A percentile compares a stretch with the other conserved stretches of the same genome.
phyloP scores from a whole-genome alignment of 2,797 vertebrate genomes.

The Neoniphon sammara region DNA sequence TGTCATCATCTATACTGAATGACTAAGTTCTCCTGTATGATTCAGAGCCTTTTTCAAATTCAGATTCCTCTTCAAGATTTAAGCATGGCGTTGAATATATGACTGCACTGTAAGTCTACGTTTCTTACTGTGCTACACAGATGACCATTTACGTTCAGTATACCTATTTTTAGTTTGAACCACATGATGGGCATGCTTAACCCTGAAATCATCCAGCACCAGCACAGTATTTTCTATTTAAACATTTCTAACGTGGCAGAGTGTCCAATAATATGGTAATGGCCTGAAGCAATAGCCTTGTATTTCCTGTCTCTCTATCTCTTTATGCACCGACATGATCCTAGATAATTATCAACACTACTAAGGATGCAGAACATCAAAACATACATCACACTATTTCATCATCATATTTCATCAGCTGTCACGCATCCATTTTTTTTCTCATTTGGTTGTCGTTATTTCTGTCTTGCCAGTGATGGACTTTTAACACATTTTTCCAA shows the following conservation, averaged over 20 bases:
- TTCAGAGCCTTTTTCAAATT: background rate
- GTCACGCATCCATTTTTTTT: no score
- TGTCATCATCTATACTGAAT: conserved; percentile 30
- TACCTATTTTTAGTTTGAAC: conserved; percentile 3
- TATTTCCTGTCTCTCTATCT: conserved; percentile 15
- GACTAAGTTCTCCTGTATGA: background rate
- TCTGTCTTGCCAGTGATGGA: no score
- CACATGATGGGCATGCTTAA: conserved; percentile 1
- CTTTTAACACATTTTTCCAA: no score
- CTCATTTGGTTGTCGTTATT: no score
- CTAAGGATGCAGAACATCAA: no score
- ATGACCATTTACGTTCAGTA: conserved; percentile 3
- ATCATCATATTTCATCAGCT: no score
- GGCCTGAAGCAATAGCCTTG: conserved; percentile 28
- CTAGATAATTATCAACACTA: conserved; percentile 34
- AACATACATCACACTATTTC: no score
- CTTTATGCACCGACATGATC: conserved; percentile 26
- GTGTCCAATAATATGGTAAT: conserved; percentile 21
- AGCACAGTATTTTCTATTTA: conserved; percentile 8
- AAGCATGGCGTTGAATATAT: background rate
- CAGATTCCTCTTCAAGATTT: conserved; percentile 5
- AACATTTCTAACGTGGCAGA: conserved; percentile 38
- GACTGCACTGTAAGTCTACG: background rate
- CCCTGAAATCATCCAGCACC: background rate
- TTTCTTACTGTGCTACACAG: background rate